Evolutionary conservation across 2,113 vertebrate species (phyloP), one percentile per base, ranked within the genome.

Genomic region (Peucedramus taeniatus): DNA sequence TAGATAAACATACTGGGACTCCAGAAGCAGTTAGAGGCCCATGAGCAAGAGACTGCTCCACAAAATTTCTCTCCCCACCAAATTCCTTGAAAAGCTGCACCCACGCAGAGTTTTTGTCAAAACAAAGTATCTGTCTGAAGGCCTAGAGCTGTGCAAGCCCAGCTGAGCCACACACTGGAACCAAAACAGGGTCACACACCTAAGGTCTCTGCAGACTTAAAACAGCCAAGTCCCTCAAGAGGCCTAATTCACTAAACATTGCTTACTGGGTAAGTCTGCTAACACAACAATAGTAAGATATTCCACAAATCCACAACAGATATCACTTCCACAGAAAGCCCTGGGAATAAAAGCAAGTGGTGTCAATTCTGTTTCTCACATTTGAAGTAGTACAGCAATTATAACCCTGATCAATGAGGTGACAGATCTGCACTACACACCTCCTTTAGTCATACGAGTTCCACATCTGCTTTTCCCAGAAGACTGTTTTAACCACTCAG

Each of bases 301-400:
- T 10, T 40, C 20, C 30, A 57, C 12, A 53, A 68, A 53, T 5
- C 15, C 33, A 66, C 15, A 69, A n/a, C 15, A n/a, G 45, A 5
- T n/a, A 44, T 3, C n/a, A 57, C 45, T 61, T 77, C 39, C 63
- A 76, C 9, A 57, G 28, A 78, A 91, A 54, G 22, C n/a, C 51
- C 42, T 7, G 16, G 49, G 49, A 91, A 78, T 57, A 87, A 75
- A 84, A 69, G 61, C 53, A 75, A 72, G 56, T 10, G 40, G 24
- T 15, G 28, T 49, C 57, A 76, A 68, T 2, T 4, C 28, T 3
- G 2, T 33, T 84, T 76, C 57, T 83, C 5, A 11, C 53, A 57
- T 53, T 64, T 71, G 76, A 92, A 1, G 1, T 1, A 42, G 31
- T 17, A 50, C 69, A 44, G 35, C 0, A 0, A 59, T 19, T 54